Evolutionary conservation across 2,797 vertebrate species (phyloP), one percentile per base, ranked within the genome.

Genomic region (Perdix hodgsoniae): DNA sequence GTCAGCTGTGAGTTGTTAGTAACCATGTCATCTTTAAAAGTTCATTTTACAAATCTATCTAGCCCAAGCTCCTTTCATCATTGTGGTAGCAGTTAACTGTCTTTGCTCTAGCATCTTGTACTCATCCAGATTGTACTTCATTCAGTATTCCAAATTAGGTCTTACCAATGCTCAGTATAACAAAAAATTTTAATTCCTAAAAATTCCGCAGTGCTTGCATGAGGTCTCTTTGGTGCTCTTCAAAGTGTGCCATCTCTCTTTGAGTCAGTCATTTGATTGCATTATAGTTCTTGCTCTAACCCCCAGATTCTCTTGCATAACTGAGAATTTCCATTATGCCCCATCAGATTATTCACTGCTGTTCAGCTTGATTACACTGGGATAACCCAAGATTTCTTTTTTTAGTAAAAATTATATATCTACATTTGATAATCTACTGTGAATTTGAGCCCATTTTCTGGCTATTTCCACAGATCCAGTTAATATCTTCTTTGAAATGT

Each of bases 401-500:
- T 80, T 83, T 56, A 85, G 31, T 59, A 70, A 80, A 93, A 73
- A 6, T 18, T 33, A 2, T 63, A 29, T 61, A 75, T 84, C 54
- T 79, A 10, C 54, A 61, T 74, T 71, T 74, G 22, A 60, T 73
- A 4, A 26, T 60, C 11, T 57, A 0, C 47, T 52, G 35, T 57
- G 16, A 22, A 21, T 86, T 70, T 70, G 81, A 83, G 10, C n/a
- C 0, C 1, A 31, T 13, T 69, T 69, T 86, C 70, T 66, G 33
- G 15, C 29, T 83, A 11, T 10, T 71, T 27, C 3, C 7, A 9
- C 0, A 0, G 59, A 12, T 81, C 6, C 8, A 50, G n/a, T 40
- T 74, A 50, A 54, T 29, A 23, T 47, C 3, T 33, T 3, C 39
- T 31, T 31, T 23, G 72, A 72, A 90, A 77, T 73, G 88, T 79